Percentiles rank a stretch among this genome's conserved stretches.
These are phyloP conservation scores for Ifrita kowaldi DNA, from an alignment of 2,113 vertebrate genomes.

Conservation along the genomic window DNA sequence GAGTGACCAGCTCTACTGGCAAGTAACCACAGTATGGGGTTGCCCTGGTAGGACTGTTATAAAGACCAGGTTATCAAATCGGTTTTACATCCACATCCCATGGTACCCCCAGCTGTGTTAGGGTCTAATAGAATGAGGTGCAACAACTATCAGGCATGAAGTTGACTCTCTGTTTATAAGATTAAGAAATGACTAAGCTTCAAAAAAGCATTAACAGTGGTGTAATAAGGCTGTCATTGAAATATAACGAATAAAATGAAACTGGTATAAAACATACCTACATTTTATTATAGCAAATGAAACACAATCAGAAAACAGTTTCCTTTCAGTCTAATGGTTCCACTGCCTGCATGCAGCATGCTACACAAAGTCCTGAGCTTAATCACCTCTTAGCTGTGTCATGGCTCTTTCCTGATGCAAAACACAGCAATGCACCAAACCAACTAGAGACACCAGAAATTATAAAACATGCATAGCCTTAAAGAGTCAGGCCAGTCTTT, in stretches of 20 bases:
- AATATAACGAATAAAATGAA: conserved; percentile 25
- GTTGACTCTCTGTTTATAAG: background rate
- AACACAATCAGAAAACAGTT: background rate
- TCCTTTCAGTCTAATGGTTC: background rate
- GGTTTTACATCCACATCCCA: background rate
- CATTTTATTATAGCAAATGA: conserved; percentile 3
- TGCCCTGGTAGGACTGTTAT: background rate
- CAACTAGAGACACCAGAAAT: background rate
- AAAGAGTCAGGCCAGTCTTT: background rate
- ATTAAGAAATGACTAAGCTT: conserved; percentile 53
- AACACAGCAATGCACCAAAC: background rate
- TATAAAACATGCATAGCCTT: background rate
- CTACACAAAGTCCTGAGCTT: background rate
- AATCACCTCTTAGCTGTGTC: background rate
- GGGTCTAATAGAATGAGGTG: background rate
- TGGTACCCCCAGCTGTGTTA: background rate
- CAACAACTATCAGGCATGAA: background rate
- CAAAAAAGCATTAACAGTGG: background rate
- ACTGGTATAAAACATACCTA: conserved; percentile 1
- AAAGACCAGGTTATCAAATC: background rate
- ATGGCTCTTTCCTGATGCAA: background rate
- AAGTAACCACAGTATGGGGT: background rate
- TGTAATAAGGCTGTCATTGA: conserved; percentile 20
- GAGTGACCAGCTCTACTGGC: background rate
- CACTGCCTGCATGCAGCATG: background rate